Evolutionary conservation across 2,113 vertebrate species (phyloP), one percentile per base, ranked within the genome.

Genomic region (Serinus canaria): DNA sequence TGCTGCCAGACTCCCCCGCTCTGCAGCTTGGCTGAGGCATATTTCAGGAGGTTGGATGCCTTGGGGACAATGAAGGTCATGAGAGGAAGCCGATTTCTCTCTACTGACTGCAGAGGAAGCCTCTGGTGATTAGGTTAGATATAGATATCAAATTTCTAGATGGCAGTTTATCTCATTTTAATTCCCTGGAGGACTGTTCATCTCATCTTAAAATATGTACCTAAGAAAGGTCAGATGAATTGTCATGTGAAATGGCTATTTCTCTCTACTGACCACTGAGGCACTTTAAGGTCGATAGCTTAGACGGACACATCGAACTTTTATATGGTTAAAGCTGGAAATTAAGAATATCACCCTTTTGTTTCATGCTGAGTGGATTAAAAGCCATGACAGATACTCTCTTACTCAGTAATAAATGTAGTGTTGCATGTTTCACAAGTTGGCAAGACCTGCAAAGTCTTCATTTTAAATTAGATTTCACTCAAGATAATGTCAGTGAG

Each of bases 211-310:
- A 94, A 90, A 93, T 83, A 83, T 23, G 68, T 95, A 94, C 76
- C 80, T 87, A 70, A 80, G 94, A 97, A 93, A 96, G 95, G 94
- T 93, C 92, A 90, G 83, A 81, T 67, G 79, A 93, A 95, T 92
- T 90, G 76, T 86, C 76, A 64, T 81, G 56, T 89, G 91, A 93
- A 95, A 92, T 63, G 22, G 35, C 60, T 77, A 3, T 83, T 92
- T 87, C 68, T 86, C 83, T 90, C 80, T 64, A 23, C 76, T 89
- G 94, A 63, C 86, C 89, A 89, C 33, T 16, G 56, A 92, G 63
- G 35, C 59, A 88, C 64, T 55, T 89, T 95, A 63, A 96, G 83
- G 94, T 92, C 75, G 25, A 70, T 74, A 86, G 64, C 68, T 93
- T 52, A 72, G 73, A 23, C 56, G n/a, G 12, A 92, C 52, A 60